A percentile compares a stretch with the other conserved stretches of the same genome.
Evolutionary conservation across 2,797 vertebrate genomes (phyloP).

Genomic region (Myripristis murdjan): DNA sequence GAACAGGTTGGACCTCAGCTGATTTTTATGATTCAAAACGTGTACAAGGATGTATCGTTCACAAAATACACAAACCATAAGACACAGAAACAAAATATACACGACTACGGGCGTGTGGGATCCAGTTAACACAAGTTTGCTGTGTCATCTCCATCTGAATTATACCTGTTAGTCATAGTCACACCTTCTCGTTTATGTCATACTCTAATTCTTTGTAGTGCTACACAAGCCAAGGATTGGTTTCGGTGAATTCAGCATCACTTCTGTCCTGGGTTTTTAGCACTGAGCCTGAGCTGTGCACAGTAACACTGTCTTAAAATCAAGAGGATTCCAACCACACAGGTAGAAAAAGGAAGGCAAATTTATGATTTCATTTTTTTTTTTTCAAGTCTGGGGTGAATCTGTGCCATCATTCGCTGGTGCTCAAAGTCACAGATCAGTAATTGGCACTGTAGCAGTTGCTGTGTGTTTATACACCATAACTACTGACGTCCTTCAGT

Average conservation of each 20-base stretch:
- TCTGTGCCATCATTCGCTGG: no score
- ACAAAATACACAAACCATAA: not conserved
- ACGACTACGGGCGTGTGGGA: slow-evolving; percentile 12
- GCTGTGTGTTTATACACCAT: slow-evolving; percentile 12
- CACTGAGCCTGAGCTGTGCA: not conserved
- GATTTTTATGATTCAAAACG: slow-evolving; percentile 60
- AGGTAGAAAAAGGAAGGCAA: no score
- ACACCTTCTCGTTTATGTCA: slow-evolving; percentile 51
- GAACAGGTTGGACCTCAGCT: slow-evolving; percentile 68
- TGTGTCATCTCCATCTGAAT: slow-evolving; percentile 28
- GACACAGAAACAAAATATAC: slow-evolving; percentile 16
- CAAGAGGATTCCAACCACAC: no score
- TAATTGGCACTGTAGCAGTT: no score
- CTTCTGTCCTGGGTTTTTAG: slow-evolving; percentile 30
- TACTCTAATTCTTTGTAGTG: slow-evolving; percentile 31
- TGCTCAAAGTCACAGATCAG: not conserved
- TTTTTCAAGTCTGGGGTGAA: no score
- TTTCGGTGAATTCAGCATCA: slow-evolving; percentile 11
- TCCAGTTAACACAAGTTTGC: slow-evolving; percentile 17
- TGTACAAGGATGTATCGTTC: no score
- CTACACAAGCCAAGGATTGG: slow-evolving; percentile 26
- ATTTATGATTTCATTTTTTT: no score
- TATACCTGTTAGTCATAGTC: slow-evolving; percentile 44
- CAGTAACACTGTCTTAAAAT: not conserved
- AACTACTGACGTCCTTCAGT: not conserved